Conservation (phyloP, 2,113 vertebrate species). For the Natator depressus region DNA sequence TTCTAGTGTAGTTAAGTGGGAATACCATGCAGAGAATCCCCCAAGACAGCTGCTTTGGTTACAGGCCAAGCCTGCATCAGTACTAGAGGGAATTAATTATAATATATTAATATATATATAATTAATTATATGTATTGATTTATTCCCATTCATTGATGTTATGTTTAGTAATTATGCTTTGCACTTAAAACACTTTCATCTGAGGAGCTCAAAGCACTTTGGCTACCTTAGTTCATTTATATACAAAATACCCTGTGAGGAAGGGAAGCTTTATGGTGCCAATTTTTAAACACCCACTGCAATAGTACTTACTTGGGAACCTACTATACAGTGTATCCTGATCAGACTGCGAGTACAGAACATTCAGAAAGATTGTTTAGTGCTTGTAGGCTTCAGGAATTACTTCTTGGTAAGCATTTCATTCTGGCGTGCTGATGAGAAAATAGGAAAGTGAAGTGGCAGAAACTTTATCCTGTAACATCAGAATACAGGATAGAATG, state of each 20-base stretch:
- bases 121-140: constrained; percentile 30
- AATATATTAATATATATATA: constrained; percentile 67
- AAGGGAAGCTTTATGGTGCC: not conserved
- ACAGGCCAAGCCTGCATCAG: constrained; percentile 68
- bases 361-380: not conserved
- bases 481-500: not conserved
- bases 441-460: not conserved
- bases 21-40: constrained; percentile 71
- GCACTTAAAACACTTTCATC: not conserved
- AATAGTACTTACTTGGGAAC: not conserved
- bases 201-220: not conserved
- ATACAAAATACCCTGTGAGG: not conserved
- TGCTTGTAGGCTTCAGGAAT: not conserved
- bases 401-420: not conserved
- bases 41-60: constrained; percentile 74
- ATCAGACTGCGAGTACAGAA: not conserved
- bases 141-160: not conserved
- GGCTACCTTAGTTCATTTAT: not conserved
- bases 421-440: not conserved
- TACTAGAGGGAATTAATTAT: constrained; percentile 71
- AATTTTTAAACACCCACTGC: not conserved
- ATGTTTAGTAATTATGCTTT: not conserved
- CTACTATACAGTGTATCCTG: not conserved
- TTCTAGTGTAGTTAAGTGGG: constrained; percentile 63
- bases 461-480: not conserved